Base-by-base conservation (phyloP, 1,140 invertebrate genomes). In the Apis florea region DNA sequence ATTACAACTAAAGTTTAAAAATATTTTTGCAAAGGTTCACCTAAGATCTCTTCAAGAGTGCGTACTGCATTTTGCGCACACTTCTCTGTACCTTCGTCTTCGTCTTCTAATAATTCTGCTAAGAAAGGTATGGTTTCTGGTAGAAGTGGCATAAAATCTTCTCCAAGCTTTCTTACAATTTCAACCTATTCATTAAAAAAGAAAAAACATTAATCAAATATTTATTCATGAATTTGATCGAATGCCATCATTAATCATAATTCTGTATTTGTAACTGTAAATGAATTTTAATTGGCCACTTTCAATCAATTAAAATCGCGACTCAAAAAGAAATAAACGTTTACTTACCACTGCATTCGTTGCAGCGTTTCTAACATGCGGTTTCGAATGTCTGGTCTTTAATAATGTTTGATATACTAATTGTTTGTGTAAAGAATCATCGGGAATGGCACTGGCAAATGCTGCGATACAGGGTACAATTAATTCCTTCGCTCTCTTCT, bases 351-450 rank as follows among this genome's bases (percentile, higher is more conserved):
- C 61, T 61, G 91, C 87, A 71, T 89, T 90, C 8, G 93, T 66
- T 0, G 92, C 92, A 1, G 91, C 89, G 17, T 89, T 90, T 61
- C 93, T 87, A 4, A 94, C 92, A 13, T 90, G 83, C n/a, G 96
- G 94, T 72, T 96, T 95, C 85, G 95, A 94, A 88, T 97, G 96
- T 84, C 97, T 95, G 0, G 97, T 97, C 93, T 98, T 99, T 64
- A 98, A 93, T 24, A 98, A 93, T 72, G 98, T 96, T 92, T 98
- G 97, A 92, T 98, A 97, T 90, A 98, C 97, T 6, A 99, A 93
- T 86, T 97, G 95, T 90, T 98, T 98, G 96, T 98, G 98, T 6
- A 98, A 90, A 0, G 96, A 95, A 90, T 98, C 98, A 89, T 98
- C 98, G 12, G 95, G 95, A 21, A 95, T 95, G 1, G 97, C 96